Conservation (phyloP, 2,888 invertebrate genomes). For the Chrysolina americana region DNA sequence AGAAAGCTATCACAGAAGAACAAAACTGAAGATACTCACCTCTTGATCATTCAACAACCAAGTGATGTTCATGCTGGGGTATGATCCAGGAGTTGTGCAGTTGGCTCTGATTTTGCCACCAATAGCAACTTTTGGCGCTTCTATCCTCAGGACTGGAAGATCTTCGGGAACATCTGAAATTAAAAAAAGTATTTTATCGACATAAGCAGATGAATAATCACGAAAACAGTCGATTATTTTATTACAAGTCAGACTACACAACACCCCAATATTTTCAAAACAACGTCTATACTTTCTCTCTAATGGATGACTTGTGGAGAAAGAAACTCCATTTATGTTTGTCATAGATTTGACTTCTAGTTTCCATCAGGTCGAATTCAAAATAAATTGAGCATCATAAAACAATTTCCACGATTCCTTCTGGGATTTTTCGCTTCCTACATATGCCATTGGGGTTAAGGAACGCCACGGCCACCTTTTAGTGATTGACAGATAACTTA, state of each 20-base stretch:
- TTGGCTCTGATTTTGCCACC: conserved; percentile 72
- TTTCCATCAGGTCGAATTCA: conserved; percentile 43
- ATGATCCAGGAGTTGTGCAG: conserved; percentile 73
- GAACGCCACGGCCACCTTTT: conserved; percentile 40
- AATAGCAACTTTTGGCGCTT: conserved; percentile 71
- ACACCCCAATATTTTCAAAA: too few species aligned
- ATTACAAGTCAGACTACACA: too few species aligned
- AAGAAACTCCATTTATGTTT: conserved; percentile 31
- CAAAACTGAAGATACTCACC: conserved; percentile 64
- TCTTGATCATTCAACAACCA: conserved; percentile 73
- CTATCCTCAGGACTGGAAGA: conserved; percentile 71
- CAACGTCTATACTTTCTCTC: too few species aligned
- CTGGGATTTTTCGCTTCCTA: conserved; percentile 41
- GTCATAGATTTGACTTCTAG: conserved; percentile 46
- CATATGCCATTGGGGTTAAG: conserved; percentile 42
- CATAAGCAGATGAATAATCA: too few species aligned
- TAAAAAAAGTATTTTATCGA: conserved; percentile 3
- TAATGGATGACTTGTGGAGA: too few species aligned
- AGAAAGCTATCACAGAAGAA: too few species aligned
- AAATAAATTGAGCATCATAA: conserved; percentile 35
- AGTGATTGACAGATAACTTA: conserved; percentile 43
- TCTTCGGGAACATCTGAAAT: conserved; percentile 71
- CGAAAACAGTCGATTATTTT: too few species aligned
- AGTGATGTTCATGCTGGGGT: conserved; percentile 73
- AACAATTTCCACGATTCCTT: conserved; percentile 44